Base-by-base conservation (phyloP, 1,140 invertebrate genomes). In the Lepidurus couesii region DNA sequence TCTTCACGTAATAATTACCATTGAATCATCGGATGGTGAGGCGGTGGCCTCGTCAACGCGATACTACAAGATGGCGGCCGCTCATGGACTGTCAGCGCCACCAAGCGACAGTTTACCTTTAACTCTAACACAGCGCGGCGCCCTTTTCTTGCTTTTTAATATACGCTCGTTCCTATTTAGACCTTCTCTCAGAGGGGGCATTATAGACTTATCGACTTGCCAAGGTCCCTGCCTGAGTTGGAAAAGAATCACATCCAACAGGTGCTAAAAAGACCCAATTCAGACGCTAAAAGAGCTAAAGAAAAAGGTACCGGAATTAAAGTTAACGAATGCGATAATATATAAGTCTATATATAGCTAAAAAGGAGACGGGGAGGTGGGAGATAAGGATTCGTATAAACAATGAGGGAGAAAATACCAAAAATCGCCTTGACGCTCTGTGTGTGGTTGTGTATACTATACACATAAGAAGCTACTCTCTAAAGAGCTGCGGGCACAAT, bases 11-110 rank as follows among this genome's bases (percentile, higher is more conserved):
- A 65, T 65, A 65, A 65, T 65, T 13, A 65, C 1, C 53, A 65
- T 65, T 65, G 53, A 65, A 65, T 65, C 53, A 65, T 65, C 53
- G 53, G n/a, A 65, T 65, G 53, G 53, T 65, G 53, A 65, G 53
- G 53, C 53, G 53, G 53, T 65, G 53, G 53, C 53, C 53, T 65
- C 53, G 53, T 65, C 53, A 65, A 65, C 53, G 53, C 53, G n/a
- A 65, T 65, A 65, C 53, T 65, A 65, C 53, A 65, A 65, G 53
- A 65, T 65, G 53, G 53, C 53, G 53, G 53, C 16, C 53, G 53
- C 53, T 13, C 53, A 65, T 65, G 53, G 13, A 21, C 53, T 4
- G n/a, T 65, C 13, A 65, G 53, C 53, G 53, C 53, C 53, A 65
- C 53, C 53, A 13, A 16, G 53, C 53, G 53, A 65, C 53, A 7